phyloP scores from a whole-genome alignment of 2,888 invertebrate genomes.

The Aethes cnicana region DNA sequence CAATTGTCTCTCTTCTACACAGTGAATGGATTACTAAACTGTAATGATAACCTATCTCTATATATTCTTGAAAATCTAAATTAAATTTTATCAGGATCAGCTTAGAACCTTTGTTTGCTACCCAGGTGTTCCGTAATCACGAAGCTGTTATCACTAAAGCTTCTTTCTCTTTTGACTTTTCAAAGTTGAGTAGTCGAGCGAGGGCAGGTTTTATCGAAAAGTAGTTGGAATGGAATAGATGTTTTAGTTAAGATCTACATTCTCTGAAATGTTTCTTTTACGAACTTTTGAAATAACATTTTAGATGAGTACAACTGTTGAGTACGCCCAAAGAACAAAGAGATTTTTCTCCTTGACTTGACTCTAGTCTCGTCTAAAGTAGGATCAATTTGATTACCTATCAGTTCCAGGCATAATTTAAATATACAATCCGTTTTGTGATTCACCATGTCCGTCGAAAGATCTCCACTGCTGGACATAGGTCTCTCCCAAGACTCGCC shows the following conservation, averaged over 20 bases:
- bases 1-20: conserved; percentile 54
- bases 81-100: conserved; percentile 55
- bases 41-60: conserved; percentile 49
- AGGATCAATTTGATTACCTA: too few species aligned
- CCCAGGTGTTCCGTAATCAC: conserved; percentile 56
- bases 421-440: too few species aligned
- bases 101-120: conserved; percentile 47
- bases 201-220: conserved; percentile 3
- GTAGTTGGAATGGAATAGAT: background rate
- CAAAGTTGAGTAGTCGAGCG: background rate
- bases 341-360: too few species aligned
- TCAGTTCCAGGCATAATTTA: too few species aligned
- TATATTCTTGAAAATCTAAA: conserved; percentile 51
- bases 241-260: conserved; percentile 2
- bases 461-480: too few species aligned
- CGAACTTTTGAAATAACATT: conserved; percentile 9
- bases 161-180: conserved; percentile 46
- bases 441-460: too few species aligned
- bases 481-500: too few species aligned
- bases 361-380: too few species aligned
- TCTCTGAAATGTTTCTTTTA: conserved; percentile 5
- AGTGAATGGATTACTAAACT: conserved; percentile 57
- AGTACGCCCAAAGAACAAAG: background rate
- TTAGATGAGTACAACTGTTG: conserved; percentile 8
- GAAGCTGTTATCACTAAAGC: conserved; percentile 49